Evolutionary conservation across 2,113 vertebrate species (phyloP), one percentile per base, ranked within the genome.

Genomic region (Xiphophorus hellerii): DNA sequence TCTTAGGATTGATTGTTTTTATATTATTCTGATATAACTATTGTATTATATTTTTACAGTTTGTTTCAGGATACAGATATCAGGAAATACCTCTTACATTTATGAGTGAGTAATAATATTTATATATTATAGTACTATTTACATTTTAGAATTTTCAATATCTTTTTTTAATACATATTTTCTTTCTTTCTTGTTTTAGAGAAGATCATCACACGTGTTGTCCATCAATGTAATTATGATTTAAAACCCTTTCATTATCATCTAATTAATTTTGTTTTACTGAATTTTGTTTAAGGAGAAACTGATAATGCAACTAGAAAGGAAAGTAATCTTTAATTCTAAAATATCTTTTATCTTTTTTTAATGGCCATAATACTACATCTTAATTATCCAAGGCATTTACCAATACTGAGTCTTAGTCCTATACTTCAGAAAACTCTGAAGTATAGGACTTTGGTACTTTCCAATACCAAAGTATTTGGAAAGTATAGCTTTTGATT

Each of bases 1-100:
- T 58, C 25, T 58, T 58, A 48, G 1, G 7, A 58, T 58, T 22
- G 17, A 58, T 17, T 58, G 51, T 10, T 25, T 25, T 58, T 25
- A 8, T 25, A 54, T 8, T 54, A 7, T 37, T 66, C 13, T 62
- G 6, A 35, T 42, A 7, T 71, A 77, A 78, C 39, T 15, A 48
- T n/a, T 39, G 3, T n/a, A 22, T 84, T 14, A 6, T 78, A 51
- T 84, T 71, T 87, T 93, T 90, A 69, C 86, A 99, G 98, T 97
- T 93, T 89, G 93, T 95, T 83, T 92, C 94, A 77, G 96, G 96
- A 62, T 96, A 95, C 90, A 95, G 89, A 88, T 99, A 97, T 93
- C 93, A 96, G 91, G 97, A 98, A 92, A 97, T 99, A 73, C 97
- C 97, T 25, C 87, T 96, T 54, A 97, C 96, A 1, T 96, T 97